Conservation (phyloP, 2,888 invertebrate species). For the Cheilosia vernalis region DNA sequence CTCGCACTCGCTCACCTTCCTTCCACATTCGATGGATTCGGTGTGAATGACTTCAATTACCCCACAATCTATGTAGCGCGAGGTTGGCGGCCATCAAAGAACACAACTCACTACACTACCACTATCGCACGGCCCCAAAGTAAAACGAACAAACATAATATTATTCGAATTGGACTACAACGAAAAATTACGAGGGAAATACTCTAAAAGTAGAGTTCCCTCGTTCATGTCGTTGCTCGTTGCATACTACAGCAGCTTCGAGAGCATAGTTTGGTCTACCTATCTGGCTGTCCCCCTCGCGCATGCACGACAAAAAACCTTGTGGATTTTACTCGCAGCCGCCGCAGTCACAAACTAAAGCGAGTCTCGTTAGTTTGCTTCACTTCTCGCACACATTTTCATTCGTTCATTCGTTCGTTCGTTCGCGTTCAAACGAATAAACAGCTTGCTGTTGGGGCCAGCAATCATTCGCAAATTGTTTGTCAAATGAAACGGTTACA, state of each 20-base stretch:
- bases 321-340: conserved; percentile 22
- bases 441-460: conserved; percentile 75
- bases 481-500: conserved; percentile 82
- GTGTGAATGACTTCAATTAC: conserved; percentile 83
- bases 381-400: conserved; percentile 17
- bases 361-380: conserved; percentile 69
- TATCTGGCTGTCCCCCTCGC: conserved; percentile 22
- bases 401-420: background rate
- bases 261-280: conserved; percentile 3
- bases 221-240: conserved; percentile 20
- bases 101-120: conserved; percentile 47
- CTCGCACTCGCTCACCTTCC: conserved; percentile 69
- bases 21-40: conserved; percentile 68
- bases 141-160: conserved; percentile 28
- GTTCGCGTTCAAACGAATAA: conserved; percentile 68
- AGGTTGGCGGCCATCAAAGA: conserved; percentile 79
- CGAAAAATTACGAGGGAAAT: conserved; percentile 73
- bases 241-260: conserved; percentile 10
- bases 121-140: conserved; percentile 46
- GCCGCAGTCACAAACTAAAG: conserved; percentile 60
- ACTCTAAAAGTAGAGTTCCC: conserved; percentile 67
- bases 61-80: conserved; percentile 82
- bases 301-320: conserved; percentile 7
- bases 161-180: conserved; percentile 62
- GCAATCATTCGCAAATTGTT: conserved; percentile 83